Evolutionary conservation across 2,797 vertebrate genomes (phyloP).

Genomic region (Erethizon dorsatum): DNA sequence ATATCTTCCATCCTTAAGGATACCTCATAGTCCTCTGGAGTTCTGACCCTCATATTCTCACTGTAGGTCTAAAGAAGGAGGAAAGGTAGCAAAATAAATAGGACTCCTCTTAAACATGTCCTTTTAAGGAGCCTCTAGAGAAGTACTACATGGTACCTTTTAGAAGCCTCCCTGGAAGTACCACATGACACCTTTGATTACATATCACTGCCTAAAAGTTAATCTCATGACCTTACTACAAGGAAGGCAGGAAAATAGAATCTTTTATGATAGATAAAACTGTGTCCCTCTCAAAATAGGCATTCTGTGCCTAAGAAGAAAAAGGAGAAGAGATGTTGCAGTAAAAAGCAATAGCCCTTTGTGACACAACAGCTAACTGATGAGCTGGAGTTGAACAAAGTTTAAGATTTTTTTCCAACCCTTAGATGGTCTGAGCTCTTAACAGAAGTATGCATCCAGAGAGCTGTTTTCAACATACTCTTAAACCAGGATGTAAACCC

Average conservation of each 20-base stretch:
- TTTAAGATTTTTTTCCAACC: constrained; percentile 44
- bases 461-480: constrained; percentile 36
- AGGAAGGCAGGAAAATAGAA: constrained; percentile 16
- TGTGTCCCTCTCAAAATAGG: neutral
- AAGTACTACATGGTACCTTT: neutral
- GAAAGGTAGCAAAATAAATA: constrained; percentile 22
- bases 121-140: neutral
- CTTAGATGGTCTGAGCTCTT: constrained; percentile 7
- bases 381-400: constrained; percentile 15
- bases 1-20: neutral
- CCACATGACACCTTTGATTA: neutral
- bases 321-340: neutral
- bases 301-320: constrained; percentile 35
- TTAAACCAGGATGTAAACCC: neutral
- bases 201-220: constrained; percentile 26
- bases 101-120: neutral
- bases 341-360: neutral
- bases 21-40: neutral
- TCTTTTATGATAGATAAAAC: neutral
- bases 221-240: neutral
- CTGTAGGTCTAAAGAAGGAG: neutral
- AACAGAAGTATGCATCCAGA: constrained; percentile 1
- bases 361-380: neutral
- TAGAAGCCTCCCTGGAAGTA: neutral
- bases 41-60: constrained; percentile 25